Percentiles rank a stretch among this genome's conserved stretches.
These are phyloP conservation scores for Aselliscus stoliczkanus DNA, from an alignment of 2,797 vertebrate genomes.

Conservation along the genomic window DNA sequence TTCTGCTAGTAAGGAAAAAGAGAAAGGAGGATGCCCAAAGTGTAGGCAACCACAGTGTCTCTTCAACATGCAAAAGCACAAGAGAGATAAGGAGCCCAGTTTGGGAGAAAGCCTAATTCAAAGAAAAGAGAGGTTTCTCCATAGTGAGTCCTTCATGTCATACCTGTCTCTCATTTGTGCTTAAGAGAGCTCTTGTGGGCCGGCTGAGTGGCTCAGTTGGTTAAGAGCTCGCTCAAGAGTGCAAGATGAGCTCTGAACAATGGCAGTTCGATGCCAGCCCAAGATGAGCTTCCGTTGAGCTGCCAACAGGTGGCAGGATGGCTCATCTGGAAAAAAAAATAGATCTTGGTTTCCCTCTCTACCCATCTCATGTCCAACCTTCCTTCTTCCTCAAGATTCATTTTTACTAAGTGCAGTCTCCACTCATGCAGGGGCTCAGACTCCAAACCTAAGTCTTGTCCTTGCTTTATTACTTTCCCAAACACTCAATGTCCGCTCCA, in stretches of 20 bases:
- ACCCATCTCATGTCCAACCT: not conserved
- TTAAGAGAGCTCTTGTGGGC: not conserved
- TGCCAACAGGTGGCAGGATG: no score
- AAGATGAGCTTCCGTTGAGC: no score
- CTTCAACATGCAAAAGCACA: not conserved
- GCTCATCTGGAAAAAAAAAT: no score
- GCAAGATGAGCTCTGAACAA: no score
- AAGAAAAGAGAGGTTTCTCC: not conserved
- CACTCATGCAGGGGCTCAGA: not conserved
- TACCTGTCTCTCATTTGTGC: not conserved
- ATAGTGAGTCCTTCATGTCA: fast-evolving
- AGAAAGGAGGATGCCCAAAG: not conserved
- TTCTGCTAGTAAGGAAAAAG: not conserved
- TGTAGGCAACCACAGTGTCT: not conserved
- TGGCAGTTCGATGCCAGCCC: no score
- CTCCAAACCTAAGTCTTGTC: not conserved
- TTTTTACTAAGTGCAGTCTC: not conserved
- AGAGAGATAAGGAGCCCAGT: not conserved
- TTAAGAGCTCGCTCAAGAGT: no score
- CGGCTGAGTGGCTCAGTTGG: no score
- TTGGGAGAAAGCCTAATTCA: not conserved
- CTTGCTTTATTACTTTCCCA: not conserved
- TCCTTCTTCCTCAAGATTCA: not conserved
- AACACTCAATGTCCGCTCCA: no score
- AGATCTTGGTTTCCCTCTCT: not conserved